phyloP scores from a whole-genome alignment of 2,888 invertebrate genomes.

The Isotomurus palustris region DNA sequence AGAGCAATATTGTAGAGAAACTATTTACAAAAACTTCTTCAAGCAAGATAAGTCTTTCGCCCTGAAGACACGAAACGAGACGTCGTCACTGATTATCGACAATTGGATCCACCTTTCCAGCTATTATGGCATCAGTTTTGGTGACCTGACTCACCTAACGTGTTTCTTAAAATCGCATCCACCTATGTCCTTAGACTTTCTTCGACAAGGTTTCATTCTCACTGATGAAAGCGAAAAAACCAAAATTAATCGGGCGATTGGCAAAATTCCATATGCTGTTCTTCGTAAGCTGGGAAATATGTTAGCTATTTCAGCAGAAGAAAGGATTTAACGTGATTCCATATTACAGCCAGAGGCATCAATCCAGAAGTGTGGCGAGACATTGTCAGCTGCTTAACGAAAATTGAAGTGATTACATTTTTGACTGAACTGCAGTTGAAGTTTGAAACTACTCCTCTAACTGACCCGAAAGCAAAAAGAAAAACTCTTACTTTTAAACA shows the following conservation, averaged over 20 bases:
- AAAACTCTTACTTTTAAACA: too few species aligned
- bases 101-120: slow-evolving; percentile 39
- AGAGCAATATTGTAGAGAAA: slow-evolving; percentile 10
- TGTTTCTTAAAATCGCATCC: slow-evolving; percentile 26
- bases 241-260: slow-evolving; percentile 21
- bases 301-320: too few species aligned
- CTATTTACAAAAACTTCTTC: slow-evolving; percentile 15
- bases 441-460: too few species aligned
- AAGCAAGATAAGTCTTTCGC: slow-evolving; percentile 9
- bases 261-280: slow-evolving; percentile 23
- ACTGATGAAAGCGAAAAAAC: slow-evolving; percentile 16
- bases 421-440: too few species aligned
- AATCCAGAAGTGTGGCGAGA: too few species aligned
- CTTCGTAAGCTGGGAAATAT: slow-evolving; percentile 33
- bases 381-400: too few species aligned
- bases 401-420: too few species aligned
- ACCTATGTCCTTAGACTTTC: slow-evolving; percentile 34
- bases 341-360: too few species aligned
- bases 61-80: slow-evolving; percentile 8
- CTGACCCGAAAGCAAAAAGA: too few species aligned
- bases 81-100: slow-evolving; percentile 28
- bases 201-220: slow-evolving; percentile 28
- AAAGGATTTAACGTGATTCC: too few species aligned
- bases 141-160: slow-evolving; percentile 26
- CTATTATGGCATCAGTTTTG: slow-evolving; percentile 29